Percentiles rank a stretch among this genome's conserved stretches.
Evolutionary conservation across 2,888 invertebrate genomes (phyloP).

Genomic region (Helleia helle): DNA sequence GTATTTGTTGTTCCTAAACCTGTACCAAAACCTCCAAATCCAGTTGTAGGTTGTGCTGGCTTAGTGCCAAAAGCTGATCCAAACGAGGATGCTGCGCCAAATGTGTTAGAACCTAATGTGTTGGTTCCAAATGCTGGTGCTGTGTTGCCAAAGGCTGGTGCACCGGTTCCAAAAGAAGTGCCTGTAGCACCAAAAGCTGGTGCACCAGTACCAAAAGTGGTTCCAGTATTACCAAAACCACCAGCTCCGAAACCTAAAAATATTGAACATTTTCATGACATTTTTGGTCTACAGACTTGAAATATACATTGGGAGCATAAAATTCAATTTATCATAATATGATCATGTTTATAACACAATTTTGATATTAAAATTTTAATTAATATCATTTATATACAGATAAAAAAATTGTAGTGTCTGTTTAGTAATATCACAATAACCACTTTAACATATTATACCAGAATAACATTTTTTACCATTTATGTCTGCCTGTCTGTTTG

Average conservation of each 20-base stretch:
- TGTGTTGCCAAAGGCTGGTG: conserved; percentile 21
- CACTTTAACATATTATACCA: too few relatives aligned
- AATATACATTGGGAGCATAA: too few relatives aligned
- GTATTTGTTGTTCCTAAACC: conserved; percentile 50
- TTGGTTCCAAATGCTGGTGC: conserved; percentile 47
- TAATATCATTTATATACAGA: too few relatives aligned
- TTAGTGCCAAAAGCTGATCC: conserved; percentile 63
- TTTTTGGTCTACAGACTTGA: too few relatives aligned
- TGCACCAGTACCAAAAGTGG: conserved; percentile 41
- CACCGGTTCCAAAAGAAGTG: conserved; percentile 38
- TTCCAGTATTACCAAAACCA: conserved; percentile 34
- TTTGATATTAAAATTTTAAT: too few relatives aligned
- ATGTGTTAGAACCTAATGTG: conserved; percentile 40
- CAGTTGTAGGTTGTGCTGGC: conserved; percentile 43
- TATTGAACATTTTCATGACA: too few relatives aligned
- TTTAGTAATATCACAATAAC: too few relatives aligned
- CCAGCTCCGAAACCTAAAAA: conserved; percentile 48
- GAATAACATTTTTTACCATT: too few relatives aligned
- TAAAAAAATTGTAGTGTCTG: too few relatives aligned
- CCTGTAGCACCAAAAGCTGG: conserved; percentile 38
- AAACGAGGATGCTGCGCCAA: conserved; percentile 52
- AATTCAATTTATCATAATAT: too few relatives aligned
- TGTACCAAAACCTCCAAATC: conserved; percentile 64
- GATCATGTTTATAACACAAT: too few relatives aligned
- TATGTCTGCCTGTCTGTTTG: too few relatives aligned